Conservation (phyloP, 2,888 invertebrate species). For the Ephialtes manifestator region DNA sequence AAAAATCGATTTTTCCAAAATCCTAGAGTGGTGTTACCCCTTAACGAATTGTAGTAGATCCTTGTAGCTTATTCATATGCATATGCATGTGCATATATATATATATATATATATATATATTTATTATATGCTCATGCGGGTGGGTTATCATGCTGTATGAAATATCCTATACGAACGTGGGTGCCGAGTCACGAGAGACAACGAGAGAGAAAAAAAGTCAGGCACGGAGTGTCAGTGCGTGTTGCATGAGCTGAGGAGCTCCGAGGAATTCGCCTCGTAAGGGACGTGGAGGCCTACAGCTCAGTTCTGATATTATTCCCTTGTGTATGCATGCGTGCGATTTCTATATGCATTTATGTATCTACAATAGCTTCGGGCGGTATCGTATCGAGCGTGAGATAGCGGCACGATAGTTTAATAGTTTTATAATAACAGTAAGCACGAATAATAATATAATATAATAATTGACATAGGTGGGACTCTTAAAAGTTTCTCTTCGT, state of each 20-base stretch:
- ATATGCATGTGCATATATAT: too few relatives aligned
- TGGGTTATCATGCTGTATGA: conserved; percentile 30
- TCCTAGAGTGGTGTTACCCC: too few relatives aligned
- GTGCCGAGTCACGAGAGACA: conserved; percentile 69
- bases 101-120: too few relatives aligned
- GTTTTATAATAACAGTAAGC: conserved; percentile 8
- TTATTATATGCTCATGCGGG: conserved; percentile 32
- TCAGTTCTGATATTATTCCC: conserved; percentile 68
- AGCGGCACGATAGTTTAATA: conserved; percentile 32
- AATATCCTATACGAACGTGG: conserved; percentile 45
- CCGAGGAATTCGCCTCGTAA: conserved; percentile 81
- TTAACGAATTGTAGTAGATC: too few relatives aligned
- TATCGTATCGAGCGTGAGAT: conserved; percentile 49
- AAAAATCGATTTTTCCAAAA: too few relatives aligned
- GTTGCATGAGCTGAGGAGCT: conserved; percentile 65
- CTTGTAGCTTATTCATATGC: too few relatives aligned
- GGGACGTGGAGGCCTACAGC: conserved; percentile 74
- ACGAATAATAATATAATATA: neutral
- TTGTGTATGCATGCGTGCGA: conserved; percentile 39
- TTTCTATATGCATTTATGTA: conserved; percentile 43
- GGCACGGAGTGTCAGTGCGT: conserved; percentile 76
- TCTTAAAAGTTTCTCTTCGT: neutral
- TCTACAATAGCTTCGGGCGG: conserved; percentile 41
- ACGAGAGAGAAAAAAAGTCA: conserved; percentile 48
- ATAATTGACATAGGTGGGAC: neutral